Evolutionary conservation across 2,888 invertebrate genomes (phyloP), one percentile per base, ranked within the genome.

Genomic region (Dilophus febrilis): DNA sequence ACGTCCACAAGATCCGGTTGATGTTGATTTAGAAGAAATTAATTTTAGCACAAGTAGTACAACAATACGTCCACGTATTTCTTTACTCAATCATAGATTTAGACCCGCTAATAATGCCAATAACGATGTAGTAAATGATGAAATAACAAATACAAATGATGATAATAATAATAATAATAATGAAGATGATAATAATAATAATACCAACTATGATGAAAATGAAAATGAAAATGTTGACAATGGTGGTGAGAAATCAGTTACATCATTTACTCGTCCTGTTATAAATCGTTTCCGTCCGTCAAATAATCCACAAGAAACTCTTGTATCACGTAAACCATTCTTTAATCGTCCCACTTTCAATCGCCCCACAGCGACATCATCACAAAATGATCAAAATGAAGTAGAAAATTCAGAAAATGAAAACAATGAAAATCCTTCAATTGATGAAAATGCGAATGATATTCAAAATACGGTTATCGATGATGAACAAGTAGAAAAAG

Each of bases 181-280:
- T 31, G 31, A 31, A n/a, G 10, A 31, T 13, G 8, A 10, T 31
- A 8, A 22, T 37, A 41, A n/a, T n/a, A n/a, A n/a, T n/a, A n/a
- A n/a, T n/a, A n/a, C n/a, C n/a, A n/a, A n/a, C n/a, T n/a, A n/a
- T 14, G 34, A 37, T 2, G 16, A 26, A 13, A 16, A 4, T 10
- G 22, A 35, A 22, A 27, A 48, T 4, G 47, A 48, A 6, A 45
- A 48, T 2, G 40, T 47, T 10, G 48, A 48, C 1, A 45, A 47
- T 16, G 48, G 48, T 8, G 43, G 46, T 28, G 43, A 46, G 2
- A 48, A 48, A 3, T 46, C 47, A 18, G 45, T 40, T n/a, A 13
- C n/a, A 19, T 45, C 44, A 11, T 22, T 22, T 22, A 22, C 4
- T 22, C 22, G 22, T 22, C 22, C 22, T 4, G 22, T 8, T 8